Percentiles rank a stretch among this genome's conserved stretches.
phyloP scores from a whole-genome alignment of 1,140 invertebrate species.

The Muscidifurax raptorellus region DNA sequence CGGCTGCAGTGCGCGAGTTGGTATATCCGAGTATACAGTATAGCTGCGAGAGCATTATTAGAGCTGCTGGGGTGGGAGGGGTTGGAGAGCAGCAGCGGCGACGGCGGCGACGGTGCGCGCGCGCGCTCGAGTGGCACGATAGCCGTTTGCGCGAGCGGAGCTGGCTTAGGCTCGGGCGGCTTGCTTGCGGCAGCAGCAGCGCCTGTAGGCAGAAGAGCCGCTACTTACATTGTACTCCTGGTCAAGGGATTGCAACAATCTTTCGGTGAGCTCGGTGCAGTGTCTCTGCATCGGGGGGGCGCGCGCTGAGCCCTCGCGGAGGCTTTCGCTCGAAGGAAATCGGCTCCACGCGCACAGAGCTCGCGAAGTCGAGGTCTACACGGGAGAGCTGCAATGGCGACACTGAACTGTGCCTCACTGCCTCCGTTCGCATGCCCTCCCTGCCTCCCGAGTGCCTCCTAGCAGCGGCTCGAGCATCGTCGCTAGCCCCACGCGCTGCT shows the following conservation, averaged over 20 bases:
- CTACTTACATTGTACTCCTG: conserved; percentile 83
- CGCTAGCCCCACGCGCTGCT: conserved; percentile 59
- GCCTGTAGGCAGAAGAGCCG: conserved; percentile 47
- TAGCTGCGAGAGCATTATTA: too few relatives aligned
- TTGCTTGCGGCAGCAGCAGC: conserved; percentile 55
- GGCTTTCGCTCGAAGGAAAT: conserved; percentile 66
- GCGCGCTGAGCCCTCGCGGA: conserved; percentile 68
- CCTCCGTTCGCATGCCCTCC: conserved; percentile 71
- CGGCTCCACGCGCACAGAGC: conserved; percentile 67
- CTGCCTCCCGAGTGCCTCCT: conserved; percentile 72
- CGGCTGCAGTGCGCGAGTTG: too few relatives aligned
- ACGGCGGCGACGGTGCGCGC: background rate
- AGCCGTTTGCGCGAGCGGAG: conserved; percentile 73
- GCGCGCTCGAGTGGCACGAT: conserved; percentile 70
- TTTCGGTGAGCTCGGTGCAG: conserved; percentile 80
- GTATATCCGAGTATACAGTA: too few relatives aligned
- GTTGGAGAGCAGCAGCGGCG: conserved; percentile 7
- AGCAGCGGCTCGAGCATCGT: conserved; percentile 62
- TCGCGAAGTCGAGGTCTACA: conserved; percentile 66
- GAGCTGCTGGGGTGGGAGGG: background rate
- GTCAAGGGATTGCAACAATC: conserved; percentile 81
- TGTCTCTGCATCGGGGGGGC: conserved; percentile 77
- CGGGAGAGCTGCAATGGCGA: conserved; percentile 73
- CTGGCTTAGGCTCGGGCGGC: conserved; percentile 58
- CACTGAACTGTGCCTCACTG: conserved; percentile 70